A percentile compares a stretch with the other conserved stretches of the same genome.
Conservation (phyloP, 2,797 vertebrate genomes). For the Pangasius macronema region DNA sequence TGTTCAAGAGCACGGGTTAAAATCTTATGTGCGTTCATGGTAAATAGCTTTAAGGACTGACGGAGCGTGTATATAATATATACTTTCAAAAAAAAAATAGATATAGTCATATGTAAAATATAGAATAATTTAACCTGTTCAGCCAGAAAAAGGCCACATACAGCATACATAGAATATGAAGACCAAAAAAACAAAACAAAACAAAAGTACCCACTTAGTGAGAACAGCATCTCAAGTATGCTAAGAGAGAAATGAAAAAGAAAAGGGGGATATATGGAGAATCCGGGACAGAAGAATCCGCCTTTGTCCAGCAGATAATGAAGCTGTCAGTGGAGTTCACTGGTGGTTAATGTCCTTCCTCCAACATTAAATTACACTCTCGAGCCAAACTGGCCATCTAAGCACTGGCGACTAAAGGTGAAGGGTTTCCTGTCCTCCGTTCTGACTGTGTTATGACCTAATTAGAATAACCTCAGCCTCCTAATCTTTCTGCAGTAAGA, state of each 20-base stretch:
- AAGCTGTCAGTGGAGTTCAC: neutral
- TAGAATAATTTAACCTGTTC: slow-evolving; percentile 61
- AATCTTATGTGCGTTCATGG: slow-evolving; percentile 63
- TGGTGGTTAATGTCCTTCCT: slow-evolving; percentile 13
- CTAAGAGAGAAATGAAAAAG: slow-evolving; percentile 47
- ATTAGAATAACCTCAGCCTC: slow-evolving; percentile 15
- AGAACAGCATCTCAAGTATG: slow-evolving; percentile 55
- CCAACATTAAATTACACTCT: neutral
- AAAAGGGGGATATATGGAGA: slow-evolving; percentile 21
- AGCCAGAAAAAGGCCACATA: slow-evolving; percentile 57
- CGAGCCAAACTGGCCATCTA: slow-evolving; percentile 27
- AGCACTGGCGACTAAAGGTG: slow-evolving; percentile 16
- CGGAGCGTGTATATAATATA: slow-evolving; percentile 51
- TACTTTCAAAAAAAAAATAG: slow-evolving; percentile 55
- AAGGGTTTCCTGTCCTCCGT: neutral
- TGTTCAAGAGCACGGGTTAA: slow-evolving; percentile 45
- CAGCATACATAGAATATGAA: slow-evolving; percentile 54
- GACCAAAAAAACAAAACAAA: neutral
- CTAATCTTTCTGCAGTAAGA: neutral
- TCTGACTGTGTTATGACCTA: neutral
- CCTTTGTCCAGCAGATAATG: neutral
- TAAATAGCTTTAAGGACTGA: slow-evolving; percentile 73
- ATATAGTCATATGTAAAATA: slow-evolving; percentile 54
- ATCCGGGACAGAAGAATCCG: slow-evolving; percentile 9
- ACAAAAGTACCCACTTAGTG: slow-evolving; percentile 56